Evolutionary conservation across 2,113 vertebrate species (phyloP).

Genomic region (Petrocephalus microphthalmus): DNA sequence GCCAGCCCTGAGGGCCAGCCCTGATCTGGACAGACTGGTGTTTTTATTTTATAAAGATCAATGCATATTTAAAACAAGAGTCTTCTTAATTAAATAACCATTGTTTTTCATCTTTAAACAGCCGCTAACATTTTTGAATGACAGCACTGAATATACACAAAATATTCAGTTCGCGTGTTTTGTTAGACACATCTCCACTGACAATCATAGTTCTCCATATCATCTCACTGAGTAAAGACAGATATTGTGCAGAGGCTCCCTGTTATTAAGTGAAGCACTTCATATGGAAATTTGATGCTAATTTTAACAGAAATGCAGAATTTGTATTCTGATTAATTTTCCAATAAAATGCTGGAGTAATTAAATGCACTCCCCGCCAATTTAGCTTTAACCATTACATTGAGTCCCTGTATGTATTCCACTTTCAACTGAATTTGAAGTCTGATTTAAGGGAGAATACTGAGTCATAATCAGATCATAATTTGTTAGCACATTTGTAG

Average conservation of each 20-base stretch:
- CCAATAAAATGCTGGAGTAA: conserved; percentile 39
- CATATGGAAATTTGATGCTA: conserved; percentile 55
- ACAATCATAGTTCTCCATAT: conserved; percentile 79
- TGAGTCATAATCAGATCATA: not conserved
- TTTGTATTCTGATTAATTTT: conserved; percentile 46
- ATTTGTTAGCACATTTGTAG: not conserved
- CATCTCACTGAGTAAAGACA: conserved; percentile 66
- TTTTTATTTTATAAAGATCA: not conserved
- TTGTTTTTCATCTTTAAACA: not conserved
- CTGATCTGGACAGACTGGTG: too few relatives aligned
- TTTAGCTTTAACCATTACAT: not conserved
- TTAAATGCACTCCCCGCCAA: not conserved
- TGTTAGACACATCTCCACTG: conserved; percentile 77
- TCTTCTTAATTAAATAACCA: not conserved
- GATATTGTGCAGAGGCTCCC: conserved; percentile 45
- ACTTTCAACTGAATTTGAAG: not conserved
- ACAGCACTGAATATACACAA: conserved; percentile 35
- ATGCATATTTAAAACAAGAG: not conserved
- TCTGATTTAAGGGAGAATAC: not conserved
- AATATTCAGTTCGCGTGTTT: conserved; percentile 77
- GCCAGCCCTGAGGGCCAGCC: too few relatives aligned
- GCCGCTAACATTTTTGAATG: not conserved
- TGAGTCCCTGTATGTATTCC: not conserved
- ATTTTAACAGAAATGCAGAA: conserved; percentile 46
- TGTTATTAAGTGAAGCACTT: conserved; percentile 60